A percentile compares a stretch with the other conserved stretches of the same genome.
Evolutionary conservation across 1,140 invertebrate species (phyloP).

Genomic region (Leptinotarsa defecta): DNA sequence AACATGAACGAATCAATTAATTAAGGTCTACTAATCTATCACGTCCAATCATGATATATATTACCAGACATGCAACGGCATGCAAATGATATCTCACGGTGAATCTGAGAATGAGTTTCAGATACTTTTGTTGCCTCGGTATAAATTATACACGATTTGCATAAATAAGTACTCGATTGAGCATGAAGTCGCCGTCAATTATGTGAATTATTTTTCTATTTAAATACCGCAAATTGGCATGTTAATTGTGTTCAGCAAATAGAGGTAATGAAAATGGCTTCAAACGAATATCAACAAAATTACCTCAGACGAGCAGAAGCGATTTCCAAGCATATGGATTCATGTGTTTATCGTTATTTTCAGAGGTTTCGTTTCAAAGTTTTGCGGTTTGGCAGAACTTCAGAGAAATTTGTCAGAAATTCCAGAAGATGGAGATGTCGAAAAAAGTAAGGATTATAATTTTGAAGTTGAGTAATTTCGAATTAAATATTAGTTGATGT

Average conservation of each 20-base stretch:
- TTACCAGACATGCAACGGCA: background rate
- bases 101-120: background rate
- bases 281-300: background rate
- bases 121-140: background rate
- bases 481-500: no score
- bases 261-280: background rate
- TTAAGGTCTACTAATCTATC: background rate
- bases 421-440: no score
- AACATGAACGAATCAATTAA: background rate
- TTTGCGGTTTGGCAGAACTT: no score
- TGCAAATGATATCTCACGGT: background rate
- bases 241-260: constrained; percentile 2
- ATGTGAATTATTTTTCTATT: background rate
- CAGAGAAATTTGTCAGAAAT: no score
- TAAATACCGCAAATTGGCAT: background rate
- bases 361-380: no score
- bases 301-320: no score
- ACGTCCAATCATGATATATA: background rate
- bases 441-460: no score
- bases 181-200: background rate
- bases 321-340: no score
- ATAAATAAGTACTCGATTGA: constrained; percentile 2
- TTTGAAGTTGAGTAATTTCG: no score
- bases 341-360: no score
- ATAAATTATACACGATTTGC: background rate